Conservation (phyloP, 1,140 invertebrate genomes). For the Diorhabda elongata region DNA sequence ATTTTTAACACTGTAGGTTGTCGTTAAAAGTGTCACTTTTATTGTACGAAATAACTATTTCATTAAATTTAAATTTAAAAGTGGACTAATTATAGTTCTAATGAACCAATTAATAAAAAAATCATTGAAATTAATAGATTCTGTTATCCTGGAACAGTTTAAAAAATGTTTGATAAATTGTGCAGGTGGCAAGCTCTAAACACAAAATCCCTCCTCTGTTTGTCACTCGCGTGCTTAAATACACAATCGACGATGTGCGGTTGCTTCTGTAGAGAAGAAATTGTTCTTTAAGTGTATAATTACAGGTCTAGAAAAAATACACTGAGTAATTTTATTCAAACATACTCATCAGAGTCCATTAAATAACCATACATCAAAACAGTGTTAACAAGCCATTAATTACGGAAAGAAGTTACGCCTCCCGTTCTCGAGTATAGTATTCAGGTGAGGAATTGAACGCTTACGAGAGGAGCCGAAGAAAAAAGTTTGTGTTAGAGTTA, state of each 20-base stretch:
- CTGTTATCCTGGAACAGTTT: no score
- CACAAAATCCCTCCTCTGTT: neutral
- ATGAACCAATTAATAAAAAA: no score
- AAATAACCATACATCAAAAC: constrained; percentile 14
- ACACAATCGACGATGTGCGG: neutral
- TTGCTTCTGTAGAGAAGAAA: neutral
- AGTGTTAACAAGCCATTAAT: constrained; percentile 15
- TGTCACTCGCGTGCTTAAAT: neutral
- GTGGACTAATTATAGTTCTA: no score
- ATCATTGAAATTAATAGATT: no score
- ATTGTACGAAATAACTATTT: no score
- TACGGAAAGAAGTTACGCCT: constrained; percentile 8
- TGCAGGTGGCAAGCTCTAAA: neutral
- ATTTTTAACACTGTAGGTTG: no score
- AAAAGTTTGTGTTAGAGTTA: no score
- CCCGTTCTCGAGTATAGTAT: neutral
- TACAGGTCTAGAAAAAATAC: constrained; percentile 5
- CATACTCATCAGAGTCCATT: constrained; percentile 14
- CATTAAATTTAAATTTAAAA: no score
- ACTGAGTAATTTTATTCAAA: constrained; percentile 14
- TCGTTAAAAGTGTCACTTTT: no score
- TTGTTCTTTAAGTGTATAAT: constrained; percentile 3
- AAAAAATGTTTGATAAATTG: no score
- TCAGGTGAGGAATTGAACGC: neutral
- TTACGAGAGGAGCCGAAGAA: neutral